A percentile compares a stretch with the other conserved stretches of the same genome.
phyloP scores from a whole-genome alignment of 2,888 invertebrate genomes.

The Pristionchus japonicus region DNA sequence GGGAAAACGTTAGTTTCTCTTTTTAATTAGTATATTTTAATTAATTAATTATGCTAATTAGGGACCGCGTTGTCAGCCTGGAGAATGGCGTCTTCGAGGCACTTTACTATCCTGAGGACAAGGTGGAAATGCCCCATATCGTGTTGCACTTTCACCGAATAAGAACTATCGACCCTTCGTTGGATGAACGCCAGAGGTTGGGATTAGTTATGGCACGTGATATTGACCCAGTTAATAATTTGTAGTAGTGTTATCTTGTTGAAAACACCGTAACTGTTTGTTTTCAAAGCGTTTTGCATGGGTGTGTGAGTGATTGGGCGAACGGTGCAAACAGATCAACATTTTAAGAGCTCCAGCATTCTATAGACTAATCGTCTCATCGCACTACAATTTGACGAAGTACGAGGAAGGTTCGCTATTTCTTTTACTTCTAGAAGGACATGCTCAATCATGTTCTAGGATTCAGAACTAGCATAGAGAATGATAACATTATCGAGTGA shows the following conservation, averaged over 20 bases:
- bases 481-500: too few relatives aligned
- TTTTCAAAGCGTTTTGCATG: too few relatives aligned
- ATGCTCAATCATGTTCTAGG: too few relatives aligned
- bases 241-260: neutral
- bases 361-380: neutral
- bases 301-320: too few relatives aligned
- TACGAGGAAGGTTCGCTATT: neutral
- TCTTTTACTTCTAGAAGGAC: neutral
- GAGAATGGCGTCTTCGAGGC: neutral
- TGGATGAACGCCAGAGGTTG: neutral
- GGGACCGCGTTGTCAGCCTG: neutral
- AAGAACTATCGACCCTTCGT: neutral
- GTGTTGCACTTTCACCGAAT: neutral
- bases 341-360: neutral
- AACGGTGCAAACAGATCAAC: too few relatives aligned
- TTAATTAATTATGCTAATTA: neutral
- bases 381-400: neutral
- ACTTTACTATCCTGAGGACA: neutral
- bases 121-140: neutral
- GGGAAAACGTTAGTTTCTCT: neutral
- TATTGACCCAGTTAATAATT: neutral
- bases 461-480: too few relatives aligned
- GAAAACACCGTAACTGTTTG: too few relatives aligned
- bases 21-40: neutral
- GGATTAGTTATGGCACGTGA: neutral